These are phyloP conservation scores for Pandion haliaetus DNA, from an alignment of 2,113 vertebrate genomes.

Conservation along the genomic window DNA sequence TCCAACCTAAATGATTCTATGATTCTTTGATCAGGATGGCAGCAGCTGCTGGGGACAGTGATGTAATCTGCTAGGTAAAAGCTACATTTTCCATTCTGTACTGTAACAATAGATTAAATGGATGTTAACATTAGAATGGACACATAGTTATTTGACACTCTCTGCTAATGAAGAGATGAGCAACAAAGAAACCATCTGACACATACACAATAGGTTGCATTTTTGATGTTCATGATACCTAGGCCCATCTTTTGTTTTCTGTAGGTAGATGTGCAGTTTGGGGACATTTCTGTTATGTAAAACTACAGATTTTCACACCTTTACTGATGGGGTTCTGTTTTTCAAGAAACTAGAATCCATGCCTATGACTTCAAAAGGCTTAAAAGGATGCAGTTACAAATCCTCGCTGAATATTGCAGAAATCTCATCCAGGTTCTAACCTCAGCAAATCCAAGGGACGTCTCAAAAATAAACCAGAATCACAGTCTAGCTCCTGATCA, in stretches of 20 bases:
- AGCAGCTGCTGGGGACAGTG: background rate
- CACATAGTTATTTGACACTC: background rate
- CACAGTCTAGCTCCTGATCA: background rate
- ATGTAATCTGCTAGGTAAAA: background rate
- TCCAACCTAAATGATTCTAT: too few species aligned
- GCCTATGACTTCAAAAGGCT: background rate
- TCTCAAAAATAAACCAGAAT: background rate
- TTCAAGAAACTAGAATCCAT: background rate
- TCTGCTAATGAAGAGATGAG: background rate
- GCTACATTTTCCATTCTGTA: background rate
- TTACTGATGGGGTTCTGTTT: background rate
- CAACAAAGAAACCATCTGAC: background rate
- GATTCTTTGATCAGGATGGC: too few species aligned
- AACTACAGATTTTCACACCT: background rate
- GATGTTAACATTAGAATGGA: background rate
- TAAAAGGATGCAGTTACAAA: background rate
- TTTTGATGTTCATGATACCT: background rate
- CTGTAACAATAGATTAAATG: background rate
- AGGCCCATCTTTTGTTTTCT: background rate
- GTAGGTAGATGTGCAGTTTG: background rate
- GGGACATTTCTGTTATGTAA: background rate
- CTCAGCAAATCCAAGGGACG: background rate
- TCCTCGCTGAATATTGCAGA: background rate
- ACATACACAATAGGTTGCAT: background rate
- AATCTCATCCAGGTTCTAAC: background rate